These are phyloP conservation scores for Lepidothrix coronata DNA, from an alignment of 2,113 vertebrate genomes.

Conservation along the genomic window DNA sequence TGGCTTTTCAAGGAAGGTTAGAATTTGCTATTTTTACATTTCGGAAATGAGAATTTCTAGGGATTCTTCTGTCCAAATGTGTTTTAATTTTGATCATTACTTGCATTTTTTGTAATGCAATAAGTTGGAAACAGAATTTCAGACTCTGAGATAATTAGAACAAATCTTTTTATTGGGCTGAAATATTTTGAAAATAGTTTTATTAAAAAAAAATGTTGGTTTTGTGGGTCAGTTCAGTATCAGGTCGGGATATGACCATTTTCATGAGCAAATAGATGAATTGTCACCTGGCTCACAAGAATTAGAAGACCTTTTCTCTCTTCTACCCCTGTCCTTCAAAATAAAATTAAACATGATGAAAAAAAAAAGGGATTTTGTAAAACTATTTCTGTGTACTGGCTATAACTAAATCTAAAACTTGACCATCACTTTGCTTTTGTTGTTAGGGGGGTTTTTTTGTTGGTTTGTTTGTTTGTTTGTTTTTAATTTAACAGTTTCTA, in stretches of 20 bases:
- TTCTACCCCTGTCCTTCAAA: background rate
- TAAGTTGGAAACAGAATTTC: background rate
- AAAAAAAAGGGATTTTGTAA: background rate
- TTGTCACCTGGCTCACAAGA: background rate
- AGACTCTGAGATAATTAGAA: background rate
- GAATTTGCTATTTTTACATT: background rate
- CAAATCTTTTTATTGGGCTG: background rate
- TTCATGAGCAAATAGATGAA: background rate
- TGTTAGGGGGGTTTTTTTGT: background rate
- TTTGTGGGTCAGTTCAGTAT: background rate
- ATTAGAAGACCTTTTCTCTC: background rate
- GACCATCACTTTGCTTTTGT: background rate
- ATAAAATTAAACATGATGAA: background rate
- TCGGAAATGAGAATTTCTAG: background rate
- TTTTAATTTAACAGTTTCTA: background rate
- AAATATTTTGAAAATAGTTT: background rate
- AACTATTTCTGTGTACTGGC: background rate
- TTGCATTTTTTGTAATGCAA: background rate
- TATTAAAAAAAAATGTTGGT: background rate
- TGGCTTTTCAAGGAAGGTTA: background rate
- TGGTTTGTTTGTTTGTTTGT: background rate
- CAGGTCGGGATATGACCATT: background rate
- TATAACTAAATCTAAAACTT: background rate
- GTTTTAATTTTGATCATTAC: background rate
- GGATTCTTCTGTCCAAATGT: background rate